Evolutionary conservation across 92 coral and sea anemone species (phyloP).

Genomic region (Epizoanthus fatuus): DNA sequence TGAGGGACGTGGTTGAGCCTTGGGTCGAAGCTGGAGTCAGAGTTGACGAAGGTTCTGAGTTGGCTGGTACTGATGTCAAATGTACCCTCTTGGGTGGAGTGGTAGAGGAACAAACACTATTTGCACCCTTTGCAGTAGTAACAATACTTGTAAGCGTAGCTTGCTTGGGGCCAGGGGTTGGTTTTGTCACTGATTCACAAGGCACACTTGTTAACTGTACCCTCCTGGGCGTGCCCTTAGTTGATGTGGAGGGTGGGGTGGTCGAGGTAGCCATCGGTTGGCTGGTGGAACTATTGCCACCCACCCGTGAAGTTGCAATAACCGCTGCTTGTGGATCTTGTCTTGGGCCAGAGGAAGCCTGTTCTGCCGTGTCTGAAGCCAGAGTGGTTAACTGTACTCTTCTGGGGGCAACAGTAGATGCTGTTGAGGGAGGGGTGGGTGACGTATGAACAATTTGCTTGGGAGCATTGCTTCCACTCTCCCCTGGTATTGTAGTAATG

Average conservation of each 20-base stretch:
- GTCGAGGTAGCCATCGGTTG: not conserved
- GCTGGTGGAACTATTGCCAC: not conserved
- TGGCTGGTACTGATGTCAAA: not conserved
- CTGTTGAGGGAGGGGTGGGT: constrained; percentile 11
- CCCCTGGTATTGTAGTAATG: constrained; percentile 1
- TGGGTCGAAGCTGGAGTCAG: not conserved
- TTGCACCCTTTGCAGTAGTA: not conserved
- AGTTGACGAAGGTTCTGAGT: not conserved
- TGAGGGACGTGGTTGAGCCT: not conserved
- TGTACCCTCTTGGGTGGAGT: not conserved
- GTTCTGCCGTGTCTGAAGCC: not conserved
- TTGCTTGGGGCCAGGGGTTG: constrained; percentile 6
- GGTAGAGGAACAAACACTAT: not conserved
- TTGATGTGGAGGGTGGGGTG: not conserved
- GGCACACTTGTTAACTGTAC: not conserved
- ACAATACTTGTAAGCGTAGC: not conserved
- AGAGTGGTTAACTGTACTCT: constrained; percentile 48
- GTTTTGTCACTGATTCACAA: not conserved
- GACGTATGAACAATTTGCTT: not conserved
- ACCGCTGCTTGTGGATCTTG: not conserved
- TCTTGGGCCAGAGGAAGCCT: not conserved
- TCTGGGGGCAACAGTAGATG: constrained; percentile 24
- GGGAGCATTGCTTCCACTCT: not conserved
- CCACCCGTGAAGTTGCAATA: not conserved
- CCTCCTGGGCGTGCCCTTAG: not conserved